Conservation (phyloP, 2,888 invertebrate genomes). For the Drosophila macrospina region DNA sequence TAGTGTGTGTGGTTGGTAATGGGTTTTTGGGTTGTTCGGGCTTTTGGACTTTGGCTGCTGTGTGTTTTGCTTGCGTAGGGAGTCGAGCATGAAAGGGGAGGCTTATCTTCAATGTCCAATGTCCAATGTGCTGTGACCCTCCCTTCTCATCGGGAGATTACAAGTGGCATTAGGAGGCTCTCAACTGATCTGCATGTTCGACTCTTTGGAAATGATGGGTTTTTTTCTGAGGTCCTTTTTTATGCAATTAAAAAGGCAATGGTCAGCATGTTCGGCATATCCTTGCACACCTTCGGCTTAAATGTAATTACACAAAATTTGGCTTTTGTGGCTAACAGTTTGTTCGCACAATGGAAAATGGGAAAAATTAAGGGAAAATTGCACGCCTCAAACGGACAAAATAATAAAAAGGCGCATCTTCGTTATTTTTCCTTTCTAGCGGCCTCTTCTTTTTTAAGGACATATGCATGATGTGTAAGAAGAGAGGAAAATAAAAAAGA, state of each 20-base stretch:
- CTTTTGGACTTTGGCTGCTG: conserved; percentile 22
- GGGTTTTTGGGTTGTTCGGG: conserved; percentile 32
- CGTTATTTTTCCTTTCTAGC: conserved; percentile 20
- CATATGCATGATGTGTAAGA: conserved; percentile 33
- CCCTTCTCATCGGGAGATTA: conserved; percentile 51
- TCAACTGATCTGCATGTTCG: conserved; percentile 56
- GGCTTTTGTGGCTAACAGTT: conserved; percentile 55
- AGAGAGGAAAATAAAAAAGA: conserved; percentile 4
- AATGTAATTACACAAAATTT: conserved; percentile 78
- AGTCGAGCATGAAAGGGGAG: conserved; percentile 25
- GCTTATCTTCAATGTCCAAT: conserved; percentile 15
- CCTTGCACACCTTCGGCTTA: conserved; percentile 70
- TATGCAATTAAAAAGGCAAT: conserved; percentile 60
- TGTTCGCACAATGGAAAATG: conserved; percentile 1
- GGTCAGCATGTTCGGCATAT: conserved; percentile 32
- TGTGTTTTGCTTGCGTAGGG: conserved; percentile 19
- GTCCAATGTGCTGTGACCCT: conserved; percentile 5
- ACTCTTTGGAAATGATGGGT: conserved; percentile 12
- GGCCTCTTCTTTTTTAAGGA: conserved; percentile 56
- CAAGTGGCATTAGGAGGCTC: conserved; percentile 58
- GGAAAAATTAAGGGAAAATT: conserved; percentile 56
- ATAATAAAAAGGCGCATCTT: conserved; percentile 22
- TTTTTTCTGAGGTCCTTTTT: conserved; percentile 2
- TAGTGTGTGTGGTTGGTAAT: conserved; percentile 57
- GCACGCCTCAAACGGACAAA: conserved; percentile 52